Base-by-base conservation (phyloP, 2,113 vertebrate genomes). In the Phyllostomus hastatus region DNA sequence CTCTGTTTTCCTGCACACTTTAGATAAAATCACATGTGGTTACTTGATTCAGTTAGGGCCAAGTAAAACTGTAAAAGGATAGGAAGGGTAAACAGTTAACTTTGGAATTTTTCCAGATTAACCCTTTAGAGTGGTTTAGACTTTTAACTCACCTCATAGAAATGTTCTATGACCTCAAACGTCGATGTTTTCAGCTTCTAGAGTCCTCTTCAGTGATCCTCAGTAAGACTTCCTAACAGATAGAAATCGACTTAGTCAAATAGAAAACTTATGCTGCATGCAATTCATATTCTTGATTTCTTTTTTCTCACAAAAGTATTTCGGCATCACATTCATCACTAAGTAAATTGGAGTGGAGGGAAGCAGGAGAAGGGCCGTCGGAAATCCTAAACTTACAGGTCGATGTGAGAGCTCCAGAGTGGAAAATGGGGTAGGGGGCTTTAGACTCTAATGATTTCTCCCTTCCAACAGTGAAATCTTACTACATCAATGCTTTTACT, bases 21-120 rank as follows among this genome's bases (percentile, higher is more conserved):
- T 88, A 88, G 88, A 92, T 97, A 97, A 95, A 95, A 96, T 94
- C 72, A 9, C 75, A 31, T 5, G 33, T 54, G 8, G 14, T 79
- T 54, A 73, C 64, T 81, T 94, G 57, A 93, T 72, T 95, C 87
- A 41, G 26, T 52, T 83, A 75, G 81, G 76, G 73, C 67, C 72
- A 80, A 78, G 64, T 54, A 84, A 90, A 59, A 81, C 48, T 73
- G n/a, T 72, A 87, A 97, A 86, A 54, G 46, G 84, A 90, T 46
- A 94, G 93, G 24, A 33, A 86, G 94, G 15, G 54, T 86, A 97
- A 97, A 91, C 90, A 66, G 50, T 35, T 90, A 54, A 76, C 70
- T 93, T 83, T 46, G 54, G 86, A 66, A 84, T 41, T 69, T 84
- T 93, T 94, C 86, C 76, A 90, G 48, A 90, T 91, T 78, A 97